phyloP scores from a whole-genome alignment of 2,888 invertebrate species.

The Xestobium rufovillosum region DNA sequence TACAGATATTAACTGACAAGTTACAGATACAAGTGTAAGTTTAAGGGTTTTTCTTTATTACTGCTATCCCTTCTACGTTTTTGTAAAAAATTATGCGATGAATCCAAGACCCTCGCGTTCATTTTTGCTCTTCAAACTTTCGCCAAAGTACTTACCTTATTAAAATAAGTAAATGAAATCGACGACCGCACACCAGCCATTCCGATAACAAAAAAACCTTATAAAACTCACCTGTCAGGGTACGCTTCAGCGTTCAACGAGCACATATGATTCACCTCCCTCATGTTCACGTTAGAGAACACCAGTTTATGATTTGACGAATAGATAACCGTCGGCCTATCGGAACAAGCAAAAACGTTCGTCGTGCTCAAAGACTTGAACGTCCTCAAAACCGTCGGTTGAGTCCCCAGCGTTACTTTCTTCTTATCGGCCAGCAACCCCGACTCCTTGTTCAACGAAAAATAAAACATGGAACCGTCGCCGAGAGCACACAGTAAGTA shows the following conservation, averaged over 20 bases:
- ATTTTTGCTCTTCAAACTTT: no score
- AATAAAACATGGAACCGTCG: constrained; percentile 97
- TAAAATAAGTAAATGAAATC: no score
- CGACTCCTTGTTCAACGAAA: constrained; percentile 67
- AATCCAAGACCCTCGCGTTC: no score
- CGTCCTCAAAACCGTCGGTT: constrained; percentile 86
- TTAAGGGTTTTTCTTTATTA: no score
- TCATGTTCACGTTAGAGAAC: constrained; percentile 95
- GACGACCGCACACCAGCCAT: no score
- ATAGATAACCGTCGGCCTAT: constrained; percentile 97
- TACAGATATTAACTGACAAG: no score
- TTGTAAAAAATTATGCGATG: no score
- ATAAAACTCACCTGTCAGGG: constrained; percentile 77
- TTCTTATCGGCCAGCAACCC: constrained; percentile 82
- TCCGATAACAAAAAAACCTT: no score
- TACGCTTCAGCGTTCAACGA: constrained; percentile 92
- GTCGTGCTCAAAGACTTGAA: constrained; percentile 86
- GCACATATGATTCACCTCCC: constrained; percentile 97
- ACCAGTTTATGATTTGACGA: constrained; percentile 98
- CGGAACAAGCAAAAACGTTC: constrained; percentile 98
- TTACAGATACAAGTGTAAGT: no score
- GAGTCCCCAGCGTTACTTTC: constrained; percentile 94
- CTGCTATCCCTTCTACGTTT: no score
- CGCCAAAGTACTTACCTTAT: no score
- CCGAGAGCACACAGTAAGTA: constrained; percentile 90